Conservation (phyloP, 2,888 invertebrate genomes). For the Didymodactylos carnosus region DNA sequence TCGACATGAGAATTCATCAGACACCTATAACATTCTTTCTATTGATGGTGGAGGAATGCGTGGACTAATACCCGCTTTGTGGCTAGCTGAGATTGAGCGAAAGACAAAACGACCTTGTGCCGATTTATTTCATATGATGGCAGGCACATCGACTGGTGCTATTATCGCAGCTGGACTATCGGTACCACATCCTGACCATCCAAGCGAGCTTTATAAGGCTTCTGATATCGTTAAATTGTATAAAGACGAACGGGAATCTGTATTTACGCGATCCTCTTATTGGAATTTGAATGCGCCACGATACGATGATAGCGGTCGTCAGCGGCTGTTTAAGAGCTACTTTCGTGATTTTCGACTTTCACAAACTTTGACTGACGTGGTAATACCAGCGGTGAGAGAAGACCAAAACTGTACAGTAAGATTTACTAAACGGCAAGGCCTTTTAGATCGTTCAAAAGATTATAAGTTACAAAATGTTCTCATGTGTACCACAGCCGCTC, state of each 20-base stretch:
- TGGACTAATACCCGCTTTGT: not conserved
- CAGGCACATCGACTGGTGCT: not conserved
- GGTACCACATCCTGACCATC: not conserved
- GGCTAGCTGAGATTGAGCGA: not conserved
- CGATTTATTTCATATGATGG: not conserved
- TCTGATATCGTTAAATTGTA: not conserved
- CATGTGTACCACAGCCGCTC: not conserved
- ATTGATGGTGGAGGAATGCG: slow-evolving; percentile 1
- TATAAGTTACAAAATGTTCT: not conserved
- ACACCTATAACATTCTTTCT: not conserved
- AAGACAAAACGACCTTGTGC: not conserved
- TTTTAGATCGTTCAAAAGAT: not conserved
- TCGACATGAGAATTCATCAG: no score
- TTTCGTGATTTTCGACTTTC: not conserved
- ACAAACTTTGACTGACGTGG: not conserved
- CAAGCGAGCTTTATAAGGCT: not conserved
- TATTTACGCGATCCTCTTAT: not conserved
- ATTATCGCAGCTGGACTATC: not conserved
- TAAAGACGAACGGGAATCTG: not conserved
- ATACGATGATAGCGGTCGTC: not conserved
- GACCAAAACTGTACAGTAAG: not conserved
- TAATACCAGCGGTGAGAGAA: not conserved
- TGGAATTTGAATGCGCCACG: no score
- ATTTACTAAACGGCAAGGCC: not conserved
- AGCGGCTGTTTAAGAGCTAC: not conserved